Conservation (phyloP, 1,140 invertebrate species). For the Zaprionus davidi region DNA sequence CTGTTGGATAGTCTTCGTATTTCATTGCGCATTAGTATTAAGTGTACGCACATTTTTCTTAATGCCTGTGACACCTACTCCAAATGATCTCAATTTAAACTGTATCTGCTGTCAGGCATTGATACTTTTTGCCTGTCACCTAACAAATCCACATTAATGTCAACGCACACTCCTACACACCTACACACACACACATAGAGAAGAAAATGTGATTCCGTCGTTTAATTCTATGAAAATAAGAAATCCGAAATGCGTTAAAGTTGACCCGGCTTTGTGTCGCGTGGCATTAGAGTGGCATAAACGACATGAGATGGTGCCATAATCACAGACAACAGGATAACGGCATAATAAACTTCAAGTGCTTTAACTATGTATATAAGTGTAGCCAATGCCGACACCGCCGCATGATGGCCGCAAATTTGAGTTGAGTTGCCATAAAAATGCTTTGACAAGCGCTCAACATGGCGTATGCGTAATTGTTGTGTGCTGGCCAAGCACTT, state of each 20-base stretch:
- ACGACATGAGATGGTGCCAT: constrained; percentile 13
- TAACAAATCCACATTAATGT: constrained; percentile 15
- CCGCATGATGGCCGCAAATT: background rate
- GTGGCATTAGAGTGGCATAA: constrained; percentile 17
- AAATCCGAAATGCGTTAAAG: constrained; percentile 1
- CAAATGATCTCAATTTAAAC: background rate
- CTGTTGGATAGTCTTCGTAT: too few relatives aligned
- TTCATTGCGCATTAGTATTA: background rate
- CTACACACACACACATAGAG: background rate
- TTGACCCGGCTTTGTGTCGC: constrained; percentile 16
- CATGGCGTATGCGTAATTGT: constrained; percentile 39
- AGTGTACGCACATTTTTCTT: background rate
- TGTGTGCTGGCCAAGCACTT: background rate
- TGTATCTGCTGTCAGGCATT: background rate
- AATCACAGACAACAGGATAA: constrained; percentile 35
- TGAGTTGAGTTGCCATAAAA: constrained; percentile 19
- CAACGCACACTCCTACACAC: constrained; percentile 1
- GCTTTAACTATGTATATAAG: constrained; percentile 24
- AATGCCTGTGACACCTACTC: background rate
- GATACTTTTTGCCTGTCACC: constrained; percentile 14
- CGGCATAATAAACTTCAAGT: constrained; percentile 31
- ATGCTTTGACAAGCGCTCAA: constrained; percentile 15
- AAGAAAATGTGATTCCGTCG: background rate
- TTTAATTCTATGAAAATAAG: constrained; percentile 23
- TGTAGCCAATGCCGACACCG: background rate